Evolutionary conservation across 2,797 vertebrate genomes (phyloP).

Genomic region (Lycodopsis pacificus): DNA sequence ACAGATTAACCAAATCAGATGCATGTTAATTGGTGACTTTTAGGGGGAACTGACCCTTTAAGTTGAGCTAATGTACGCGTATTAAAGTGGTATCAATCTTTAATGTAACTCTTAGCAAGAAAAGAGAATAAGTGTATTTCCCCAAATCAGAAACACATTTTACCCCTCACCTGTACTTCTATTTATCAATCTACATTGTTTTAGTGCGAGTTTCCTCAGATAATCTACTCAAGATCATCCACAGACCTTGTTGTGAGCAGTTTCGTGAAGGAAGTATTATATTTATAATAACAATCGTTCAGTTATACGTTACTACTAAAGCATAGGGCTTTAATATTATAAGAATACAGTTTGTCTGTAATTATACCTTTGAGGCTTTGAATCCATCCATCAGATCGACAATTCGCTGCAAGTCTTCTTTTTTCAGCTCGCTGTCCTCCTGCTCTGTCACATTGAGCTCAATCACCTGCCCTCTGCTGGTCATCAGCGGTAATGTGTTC

Average conservation of each 20-base stretch:
- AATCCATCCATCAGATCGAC: conserved; percentile 89
- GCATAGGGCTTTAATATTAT: neutral
- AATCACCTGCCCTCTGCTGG: conserved; percentile 40
- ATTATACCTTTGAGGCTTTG: conserved; percentile 92
- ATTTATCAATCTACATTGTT: too few relatives aligned
- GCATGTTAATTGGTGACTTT: neutral
- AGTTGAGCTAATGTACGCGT: neutral
- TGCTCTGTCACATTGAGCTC: conserved; percentile 36
- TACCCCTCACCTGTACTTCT: too few relatives aligned
- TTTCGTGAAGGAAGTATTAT: too few relatives aligned
- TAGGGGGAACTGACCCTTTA: neutral
- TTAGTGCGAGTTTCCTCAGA: too few relatives aligned
- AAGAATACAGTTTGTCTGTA: neutral
- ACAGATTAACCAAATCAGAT: neutral
- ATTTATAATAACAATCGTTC: neutral
- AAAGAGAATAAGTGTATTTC: neutral
- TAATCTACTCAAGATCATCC: too few relatives aligned
- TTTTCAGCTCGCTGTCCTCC: conserved; percentile 40
- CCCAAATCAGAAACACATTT: neutral
- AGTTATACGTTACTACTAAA: neutral
- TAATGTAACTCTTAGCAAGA: neutral
- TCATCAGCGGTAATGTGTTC: conserved; percentile 13
- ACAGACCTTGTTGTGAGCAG: too few relatives aligned
- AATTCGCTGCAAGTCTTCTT: conserved; percentile 76
- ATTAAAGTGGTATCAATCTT: neutral